Conservation (phyloP, 2,113 vertebrate genomes). For the Dascyllus trimaculatus region DNA sequence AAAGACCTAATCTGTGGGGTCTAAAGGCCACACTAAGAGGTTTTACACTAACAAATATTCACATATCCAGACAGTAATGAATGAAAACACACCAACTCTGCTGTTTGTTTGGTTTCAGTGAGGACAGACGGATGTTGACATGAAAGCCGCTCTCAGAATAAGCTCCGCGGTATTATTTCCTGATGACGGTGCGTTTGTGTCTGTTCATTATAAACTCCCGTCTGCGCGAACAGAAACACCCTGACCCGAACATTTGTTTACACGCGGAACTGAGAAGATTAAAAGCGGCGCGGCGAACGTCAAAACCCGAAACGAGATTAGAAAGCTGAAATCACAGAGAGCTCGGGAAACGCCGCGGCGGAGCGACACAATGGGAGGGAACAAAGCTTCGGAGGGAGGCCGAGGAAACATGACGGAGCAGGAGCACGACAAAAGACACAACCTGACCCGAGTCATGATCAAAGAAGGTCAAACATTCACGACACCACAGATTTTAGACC, state of each 20-base stretch:
- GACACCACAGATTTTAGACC: too few species aligned
- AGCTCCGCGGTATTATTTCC: conserved; percentile 1
- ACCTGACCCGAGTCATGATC: not conserved
- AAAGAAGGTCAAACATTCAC: too few species aligned
- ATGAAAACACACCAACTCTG: not conserved
- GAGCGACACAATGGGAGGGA: not conserved
- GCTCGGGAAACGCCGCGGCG: not conserved
- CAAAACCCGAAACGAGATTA: conserved; percentile 15
- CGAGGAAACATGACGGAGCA: not conserved
- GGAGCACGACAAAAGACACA: not conserved
- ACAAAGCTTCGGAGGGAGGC: not conserved
- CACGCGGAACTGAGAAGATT: conserved; percentile 44
- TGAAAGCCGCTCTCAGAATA: conserved; percentile 37
- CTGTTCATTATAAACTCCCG: not conserved
- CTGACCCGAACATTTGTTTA: conserved; percentile 55
- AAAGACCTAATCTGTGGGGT: too few species aligned
- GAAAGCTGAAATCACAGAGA: conserved; percentile 10
- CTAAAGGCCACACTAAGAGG: not conserved
- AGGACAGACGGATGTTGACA: conserved; percentile 27
- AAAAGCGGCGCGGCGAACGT: conserved; percentile 36
- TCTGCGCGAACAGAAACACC: conserved; percentile 31
- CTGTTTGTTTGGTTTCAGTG: conserved; percentile 31
- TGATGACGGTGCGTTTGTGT: conserved; percentile 3
- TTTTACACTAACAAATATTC: not conserved
- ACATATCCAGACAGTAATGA: not conserved